Base-by-base conservation (phyloP, 2,113 vertebrate species). In the Corythaeola cristata region DNA sequence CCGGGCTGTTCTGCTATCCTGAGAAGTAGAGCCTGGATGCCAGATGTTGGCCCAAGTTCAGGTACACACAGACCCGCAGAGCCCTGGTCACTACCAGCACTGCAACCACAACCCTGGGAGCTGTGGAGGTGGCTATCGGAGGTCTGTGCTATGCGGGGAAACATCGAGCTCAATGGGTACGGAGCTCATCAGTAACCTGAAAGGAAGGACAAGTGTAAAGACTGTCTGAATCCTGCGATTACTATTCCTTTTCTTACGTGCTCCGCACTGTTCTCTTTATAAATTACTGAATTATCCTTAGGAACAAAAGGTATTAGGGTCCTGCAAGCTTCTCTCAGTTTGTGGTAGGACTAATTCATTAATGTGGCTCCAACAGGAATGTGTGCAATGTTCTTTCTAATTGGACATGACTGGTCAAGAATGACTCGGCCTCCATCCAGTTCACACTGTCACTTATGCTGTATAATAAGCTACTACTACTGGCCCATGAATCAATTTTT, bases 281-380 rank as follows among this genome's bases (percentile, higher is more conserved):
- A 97, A 98, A 98, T 97, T 97, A 97, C 94, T 97, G 97, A 98
- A 98, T 98, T 97, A 98, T 98, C 95, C 93, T 35, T 66, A 97
- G 97, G 97, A 97, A 98, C 98, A 98, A 98, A 98, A 98, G 97
- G 96, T 98, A 98, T 98, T 97, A 97, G 90, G 97, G 96, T 97
- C 97, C 96, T 90, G 95, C 93, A 92, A 97, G 95, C 87, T 97
- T 96, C 97, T 97, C 98, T 97, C 98, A 97, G 98, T 98, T 98
- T 98, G 98, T 97, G 98, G 98, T 98, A 98, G 97, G 96, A 98
- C 98, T 98, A 98, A 98, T 98, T 98, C 98, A 98, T 98, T 98
- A 98, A 98, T 97, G 97, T 97, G 98, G 93, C 97, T 98, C 98
- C 97, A 95, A 95, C 76, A 97, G 98, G 98, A 98, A 98, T 98